Conservation (phyloP, 2,888 invertebrate genomes). For the Cephus pygmeus region DNA sequence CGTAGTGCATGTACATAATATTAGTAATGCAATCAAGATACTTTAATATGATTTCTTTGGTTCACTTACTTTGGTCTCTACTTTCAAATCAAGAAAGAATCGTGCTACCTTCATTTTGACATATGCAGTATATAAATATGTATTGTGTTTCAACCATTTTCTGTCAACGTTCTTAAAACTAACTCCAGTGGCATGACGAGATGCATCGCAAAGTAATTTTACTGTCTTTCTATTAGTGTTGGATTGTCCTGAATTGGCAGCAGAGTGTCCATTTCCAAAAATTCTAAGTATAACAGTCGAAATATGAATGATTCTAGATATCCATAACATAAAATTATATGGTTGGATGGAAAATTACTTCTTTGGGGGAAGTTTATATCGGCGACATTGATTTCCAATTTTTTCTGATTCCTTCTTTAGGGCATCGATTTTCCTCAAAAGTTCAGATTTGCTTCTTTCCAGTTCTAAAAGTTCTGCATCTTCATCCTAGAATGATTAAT, state of each 20-base stretch:
- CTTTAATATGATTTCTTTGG: not conserved
- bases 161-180: conserved; percentile 36
- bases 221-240: not conserved
- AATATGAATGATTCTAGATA: not conserved
- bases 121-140: conserved; percentile 36
- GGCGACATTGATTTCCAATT: not conserved
- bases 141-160: conserved; percentile 36
- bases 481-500: not conserved
- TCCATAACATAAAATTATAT: not conserved
- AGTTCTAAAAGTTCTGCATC: not conserved
- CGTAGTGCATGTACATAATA: not conserved
- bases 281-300: not conserved
- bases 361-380: not conserved
- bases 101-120: conserved; percentile 33
- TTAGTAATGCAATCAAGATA: not conserved
- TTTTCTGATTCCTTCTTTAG: not conserved
- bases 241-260: not conserved
- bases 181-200: conserved; percentile 33
- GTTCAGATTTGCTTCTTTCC: not conserved
- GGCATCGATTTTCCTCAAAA: not conserved
- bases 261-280: not conserved
- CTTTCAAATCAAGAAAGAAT: conserved; percentile 34
- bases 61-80: conserved; percentile 35
- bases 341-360: not conserved
- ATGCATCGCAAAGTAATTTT: conserved; percentile 21